Conservation (phyloP, 2,113 vertebrate genomes). For the Halichoeres trimaculatus region DNA sequence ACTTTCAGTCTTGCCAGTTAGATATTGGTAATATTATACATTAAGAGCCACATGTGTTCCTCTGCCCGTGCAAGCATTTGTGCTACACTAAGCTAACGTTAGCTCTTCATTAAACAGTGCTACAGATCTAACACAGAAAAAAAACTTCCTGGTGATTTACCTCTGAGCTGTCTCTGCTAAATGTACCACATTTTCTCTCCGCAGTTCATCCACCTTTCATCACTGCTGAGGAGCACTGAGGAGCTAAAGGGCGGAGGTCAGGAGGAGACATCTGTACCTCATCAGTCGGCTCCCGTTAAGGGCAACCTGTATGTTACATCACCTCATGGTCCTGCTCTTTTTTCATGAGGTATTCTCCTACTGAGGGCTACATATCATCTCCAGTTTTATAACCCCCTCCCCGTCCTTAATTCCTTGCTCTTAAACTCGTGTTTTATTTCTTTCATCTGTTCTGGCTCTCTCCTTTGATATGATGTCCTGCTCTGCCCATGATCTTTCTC, state of each 20-base stretch:
- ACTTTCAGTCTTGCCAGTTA: too few species aligned
- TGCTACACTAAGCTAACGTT: too few species aligned
- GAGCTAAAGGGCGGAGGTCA: slow-evolving; percentile 16
- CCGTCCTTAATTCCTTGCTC: not conserved
- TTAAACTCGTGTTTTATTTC: not conserved
- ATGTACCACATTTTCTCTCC: slow-evolving; percentile 17
- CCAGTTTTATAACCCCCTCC: slow-evolving; percentile 13
- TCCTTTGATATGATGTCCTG: not conserved
- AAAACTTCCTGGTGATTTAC: not conserved
- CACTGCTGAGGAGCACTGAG: not conserved
- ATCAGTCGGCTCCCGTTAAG: slow-evolving; percentile 50
- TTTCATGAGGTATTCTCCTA: slow-evolving; percentile 5
- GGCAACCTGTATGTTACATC: slow-evolving; percentile 43
- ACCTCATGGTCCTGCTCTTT: slow-evolving; percentile 9
- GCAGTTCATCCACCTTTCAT: slow-evolving; percentile 22
- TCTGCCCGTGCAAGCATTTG: too few species aligned
- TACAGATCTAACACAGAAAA: too few species aligned
- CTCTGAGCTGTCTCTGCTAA: slow-evolving; percentile 1
- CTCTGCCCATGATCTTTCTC: not conserved
- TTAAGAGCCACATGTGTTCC: too few species aligned
- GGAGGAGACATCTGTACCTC: slow-evolving; percentile 57
- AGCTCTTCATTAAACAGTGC: too few species aligned
- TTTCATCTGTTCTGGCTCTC: slow-evolving; percentile 7
- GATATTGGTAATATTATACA: too few species aligned
- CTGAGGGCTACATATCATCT: slow-evolving; percentile 11